Conservation (phyloP, 2,797 vertebrate species). For the Hydrocynus forskahlii region DNA sequence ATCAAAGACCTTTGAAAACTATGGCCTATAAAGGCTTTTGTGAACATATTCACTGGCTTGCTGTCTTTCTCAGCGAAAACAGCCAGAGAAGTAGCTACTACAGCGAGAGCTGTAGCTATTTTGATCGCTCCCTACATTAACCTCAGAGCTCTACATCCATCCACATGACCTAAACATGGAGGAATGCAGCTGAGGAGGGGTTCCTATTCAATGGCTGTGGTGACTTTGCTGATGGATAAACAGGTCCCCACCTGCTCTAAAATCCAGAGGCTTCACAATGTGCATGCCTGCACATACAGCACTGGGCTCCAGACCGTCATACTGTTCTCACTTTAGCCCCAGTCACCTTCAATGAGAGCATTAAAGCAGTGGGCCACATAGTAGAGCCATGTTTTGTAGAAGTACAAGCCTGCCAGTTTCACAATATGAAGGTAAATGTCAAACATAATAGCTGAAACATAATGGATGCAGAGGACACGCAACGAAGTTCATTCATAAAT, state of each 20-base stretch:
- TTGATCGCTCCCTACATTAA: slow-evolving; percentile 1
- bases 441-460: slow-evolving; percentile 3
- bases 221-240: slow-evolving; percentile 7
- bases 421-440: not conserved
- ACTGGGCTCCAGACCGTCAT: not conserved
- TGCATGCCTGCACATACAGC: not conserved
- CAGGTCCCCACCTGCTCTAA: not conserved
- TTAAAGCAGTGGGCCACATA: not conserved
- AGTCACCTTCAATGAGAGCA: no score
- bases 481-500: not conserved
- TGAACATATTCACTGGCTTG: not conserved
- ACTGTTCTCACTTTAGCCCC: not conserved
- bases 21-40: not conserved
- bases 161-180: not conserved
- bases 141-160: not conserved
- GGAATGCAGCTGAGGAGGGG: not conserved
- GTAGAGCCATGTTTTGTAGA: not conserved
- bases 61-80: not conserved
- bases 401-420: not conserved
- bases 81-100: not conserved
- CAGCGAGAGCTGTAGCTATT: not conserved
- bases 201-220: not conserved
- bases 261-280: not conserved
- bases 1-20: not conserved
- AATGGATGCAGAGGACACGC: not conserved